Percentiles rank a stretch among this genome's conserved stretches.
These are phyloP conservation scores for Microcebus griseorufus DNA, from an alignment of 2,113 vertebrate species.

Conservation along the genomic window DNA sequence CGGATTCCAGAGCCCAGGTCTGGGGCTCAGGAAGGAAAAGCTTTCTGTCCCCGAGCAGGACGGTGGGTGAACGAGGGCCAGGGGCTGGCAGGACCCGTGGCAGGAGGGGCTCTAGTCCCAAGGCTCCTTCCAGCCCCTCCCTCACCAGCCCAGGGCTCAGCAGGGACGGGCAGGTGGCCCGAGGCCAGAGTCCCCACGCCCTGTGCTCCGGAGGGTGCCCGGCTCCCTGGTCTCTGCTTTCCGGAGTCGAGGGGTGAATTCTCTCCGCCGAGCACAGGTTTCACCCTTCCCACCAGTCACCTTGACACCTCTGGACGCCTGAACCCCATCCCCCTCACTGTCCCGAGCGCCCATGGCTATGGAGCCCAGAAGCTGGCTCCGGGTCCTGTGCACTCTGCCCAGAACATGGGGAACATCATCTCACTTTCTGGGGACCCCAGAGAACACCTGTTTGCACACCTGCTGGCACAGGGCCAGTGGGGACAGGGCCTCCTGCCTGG, in stretches of 20 bases:
- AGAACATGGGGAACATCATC: not conserved
- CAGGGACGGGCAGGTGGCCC: not conserved
- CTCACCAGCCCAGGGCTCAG: not conserved
- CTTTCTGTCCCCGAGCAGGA: not conserved
- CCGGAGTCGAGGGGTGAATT: not conserved
- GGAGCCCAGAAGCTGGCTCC: not conserved
- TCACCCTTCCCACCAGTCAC: no score
- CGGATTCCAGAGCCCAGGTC: not conserved
- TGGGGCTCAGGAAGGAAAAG: not conserved
- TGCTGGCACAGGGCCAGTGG: no score
- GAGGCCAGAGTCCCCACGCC: not conserved
- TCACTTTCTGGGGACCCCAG: fast-evolving
- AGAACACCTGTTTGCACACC: no score
- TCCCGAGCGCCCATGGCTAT: fast-evolving
- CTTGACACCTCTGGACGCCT: not conserved
- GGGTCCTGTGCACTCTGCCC: not conserved
- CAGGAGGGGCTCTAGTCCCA: fast-evolving
- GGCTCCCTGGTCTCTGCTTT: not conserved
- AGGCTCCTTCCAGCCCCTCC: not conserved
- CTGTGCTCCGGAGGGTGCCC: not conserved
- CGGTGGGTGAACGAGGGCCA: fast-evolving
- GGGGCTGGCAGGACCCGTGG: not conserved
- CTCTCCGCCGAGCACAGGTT: not conserved
- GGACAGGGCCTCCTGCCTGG: no score
- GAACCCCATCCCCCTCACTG: fast-evolving